Evolutionary conservation across 2,113 vertebrate species (phyloP).

Genomic region (Calypte anna): DNA sequence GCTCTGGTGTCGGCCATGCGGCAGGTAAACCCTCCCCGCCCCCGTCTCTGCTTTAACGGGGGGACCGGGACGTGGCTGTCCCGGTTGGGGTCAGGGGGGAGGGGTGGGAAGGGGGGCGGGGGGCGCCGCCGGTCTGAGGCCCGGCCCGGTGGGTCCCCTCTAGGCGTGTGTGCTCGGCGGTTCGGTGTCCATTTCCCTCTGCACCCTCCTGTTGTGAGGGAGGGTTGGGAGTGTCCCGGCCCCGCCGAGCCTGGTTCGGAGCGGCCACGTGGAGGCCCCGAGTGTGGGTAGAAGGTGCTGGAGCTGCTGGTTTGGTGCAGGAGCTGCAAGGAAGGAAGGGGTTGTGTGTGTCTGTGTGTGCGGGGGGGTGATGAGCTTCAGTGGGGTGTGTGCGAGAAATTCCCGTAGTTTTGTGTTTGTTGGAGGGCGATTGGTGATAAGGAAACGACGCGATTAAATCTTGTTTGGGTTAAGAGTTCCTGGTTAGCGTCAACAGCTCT

Average conservation of each 20-base stretch:
- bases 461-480: not conserved
- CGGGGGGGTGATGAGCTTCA: too few species aligned
- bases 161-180: fast-evolving
- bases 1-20: not conserved
- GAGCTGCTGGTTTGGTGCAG: not conserved
- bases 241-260: not conserved
- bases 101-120: too few species aligned
- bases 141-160: too few species aligned
- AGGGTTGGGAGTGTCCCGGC: not conserved
- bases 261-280: conserved; percentile 6
- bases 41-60: too few species aligned
- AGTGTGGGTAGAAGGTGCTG: not conserved
- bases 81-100: too few species aligned
- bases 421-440: fast-evolving
- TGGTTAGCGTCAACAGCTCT: not conserved
- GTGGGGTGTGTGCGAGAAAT: too few species aligned
- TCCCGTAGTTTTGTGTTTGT: fast-evolving
- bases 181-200: fast-evolving
- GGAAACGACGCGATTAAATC: fast-evolving
- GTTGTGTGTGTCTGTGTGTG: fast-evolving
- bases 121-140: not conserved
- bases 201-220: fast-evolving
- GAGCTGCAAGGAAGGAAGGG: not conserved
- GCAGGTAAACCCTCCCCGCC: not conserved
- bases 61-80: not conserved